Evolutionary conservation across 2,888 invertebrate species (phyloP).

Genomic region (Tridacna crocea): DNA sequence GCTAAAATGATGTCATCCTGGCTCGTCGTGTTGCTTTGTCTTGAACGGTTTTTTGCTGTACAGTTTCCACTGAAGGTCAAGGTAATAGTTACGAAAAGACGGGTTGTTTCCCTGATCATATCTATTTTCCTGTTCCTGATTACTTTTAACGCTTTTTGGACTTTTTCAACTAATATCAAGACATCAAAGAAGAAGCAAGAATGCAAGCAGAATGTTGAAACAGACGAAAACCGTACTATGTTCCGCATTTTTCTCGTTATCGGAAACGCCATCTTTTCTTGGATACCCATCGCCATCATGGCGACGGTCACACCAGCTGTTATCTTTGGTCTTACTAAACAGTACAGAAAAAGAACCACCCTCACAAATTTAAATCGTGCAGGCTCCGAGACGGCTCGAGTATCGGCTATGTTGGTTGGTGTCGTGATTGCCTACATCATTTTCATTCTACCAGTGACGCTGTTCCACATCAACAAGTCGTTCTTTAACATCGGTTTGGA

Average conservation of each 20-base stretch:
- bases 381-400: conserved; percentile 28
- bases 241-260: conserved; percentile 31
- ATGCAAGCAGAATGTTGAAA: conserved; percentile 49
- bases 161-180: conserved; percentile 52
- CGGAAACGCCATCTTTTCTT: conserved; percentile 48
- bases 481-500: conserved; percentile 47
- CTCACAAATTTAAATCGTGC: not conserved
- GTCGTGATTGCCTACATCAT: conserved; percentile 65
- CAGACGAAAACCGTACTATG: conserved; percentile 14
- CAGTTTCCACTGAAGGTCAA: conserved; percentile 64
- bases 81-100: conserved; percentile 52
- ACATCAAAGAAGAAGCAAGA: conserved; percentile 22
- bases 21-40: conserved; percentile 65
- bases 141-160: conserved; percentile 58
- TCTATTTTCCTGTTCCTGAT: conserved; percentile 43
- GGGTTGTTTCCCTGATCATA: conserved; percentile 36
- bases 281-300: conserved; percentile 52
- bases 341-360: not conserved
- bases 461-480: conserved; percentile 57
- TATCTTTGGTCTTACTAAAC: conserved; percentile 35
- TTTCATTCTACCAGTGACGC: conserved; percentile 63
- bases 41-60: conserved; percentile 68
- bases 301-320: conserved; percentile 53
- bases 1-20: conserved; percentile 70
- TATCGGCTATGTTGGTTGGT: conserved; percentile 62